These are phyloP conservation scores for Meteorus colon DNA, from an alignment of 2,888 invertebrate genomes.

Conservation along the genomic window DNA sequence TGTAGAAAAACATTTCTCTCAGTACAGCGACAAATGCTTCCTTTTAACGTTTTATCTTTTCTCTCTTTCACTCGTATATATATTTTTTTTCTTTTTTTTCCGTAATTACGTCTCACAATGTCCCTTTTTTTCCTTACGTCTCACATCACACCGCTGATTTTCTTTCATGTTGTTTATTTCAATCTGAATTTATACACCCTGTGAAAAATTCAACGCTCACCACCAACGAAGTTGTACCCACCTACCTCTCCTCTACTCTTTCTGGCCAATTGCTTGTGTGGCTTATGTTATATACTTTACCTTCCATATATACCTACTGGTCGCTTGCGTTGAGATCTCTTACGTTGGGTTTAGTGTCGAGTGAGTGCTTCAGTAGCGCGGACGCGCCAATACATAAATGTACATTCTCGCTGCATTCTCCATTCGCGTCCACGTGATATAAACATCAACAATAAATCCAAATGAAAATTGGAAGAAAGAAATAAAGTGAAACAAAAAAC, in stretches of 20 bases:
- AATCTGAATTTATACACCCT: not conserved
- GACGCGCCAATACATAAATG: conserved; percentile 50
- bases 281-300: conserved; percentile 54
- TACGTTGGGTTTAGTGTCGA: conserved; percentile 60
- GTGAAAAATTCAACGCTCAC: conserved; percentile 12
- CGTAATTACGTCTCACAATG: conserved; percentile 21
- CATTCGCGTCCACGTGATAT: no score
- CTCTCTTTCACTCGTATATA: conserved; percentile 26
- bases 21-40: not conserved
- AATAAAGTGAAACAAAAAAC: not conserved
- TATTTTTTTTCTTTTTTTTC: no score
- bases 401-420: not conserved
- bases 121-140: no score
- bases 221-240: conserved; percentile 22
- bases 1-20: not conserved
- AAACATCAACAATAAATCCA: no score
- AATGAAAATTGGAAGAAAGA: not conserved
- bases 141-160: not conserved
- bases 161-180: not conserved
- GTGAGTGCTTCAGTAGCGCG: conserved; percentile 60
- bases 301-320: conserved; percentile 36
- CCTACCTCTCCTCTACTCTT: conserved; percentile 4
- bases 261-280: conserved; percentile 34
- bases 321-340: conserved; percentile 51
- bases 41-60: not conserved